Conservation (phyloP, 2,797 vertebrate species). For the Pampus argenteus region DNA sequence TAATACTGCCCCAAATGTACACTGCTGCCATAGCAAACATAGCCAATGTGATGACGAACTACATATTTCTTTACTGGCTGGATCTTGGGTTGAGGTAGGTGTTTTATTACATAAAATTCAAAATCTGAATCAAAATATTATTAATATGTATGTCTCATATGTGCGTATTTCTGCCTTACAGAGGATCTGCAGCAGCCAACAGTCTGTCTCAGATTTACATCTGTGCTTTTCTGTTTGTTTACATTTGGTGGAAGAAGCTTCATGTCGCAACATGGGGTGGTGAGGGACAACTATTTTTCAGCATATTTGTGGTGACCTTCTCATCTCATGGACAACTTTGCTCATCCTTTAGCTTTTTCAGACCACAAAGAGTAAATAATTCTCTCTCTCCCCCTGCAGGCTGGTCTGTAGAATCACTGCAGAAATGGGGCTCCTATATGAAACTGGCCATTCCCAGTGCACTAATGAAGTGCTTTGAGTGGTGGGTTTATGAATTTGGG, state of each 20-base stretch:
- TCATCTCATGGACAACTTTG: not conserved
- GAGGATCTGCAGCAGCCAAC: constrained; percentile 93
- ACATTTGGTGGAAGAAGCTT: constrained; percentile 89
- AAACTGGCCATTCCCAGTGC: constrained; percentile 91
- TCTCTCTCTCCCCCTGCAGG: constrained; percentile 82
- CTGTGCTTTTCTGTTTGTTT: constrained; percentile 85
- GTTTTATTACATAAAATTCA: not conserved
- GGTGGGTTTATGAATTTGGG: constrained; percentile 95
- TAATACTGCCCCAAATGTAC: constrained; percentile 91
- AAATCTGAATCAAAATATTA: not conserved
- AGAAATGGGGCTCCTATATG: constrained; percentile 93
- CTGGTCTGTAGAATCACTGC: constrained; percentile 90
- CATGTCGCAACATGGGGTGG: constrained; percentile 92
- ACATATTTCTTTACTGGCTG: constrained; percentile 87
- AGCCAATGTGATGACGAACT: constrained; percentile 88
- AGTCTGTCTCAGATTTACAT: constrained; percentile 85
- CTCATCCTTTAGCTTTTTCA: constrained; percentile 6
- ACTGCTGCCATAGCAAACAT: constrained; percentile 87
- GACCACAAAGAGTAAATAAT: constrained; percentile 17
- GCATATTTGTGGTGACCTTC: not conserved
- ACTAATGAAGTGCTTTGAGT: constrained; percentile 93
- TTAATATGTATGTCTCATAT: not conserved
- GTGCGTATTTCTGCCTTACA: constrained; percentile 57
- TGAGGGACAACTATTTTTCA: constrained; percentile 59
- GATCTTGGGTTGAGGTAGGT: constrained; percentile 91